Evolutionary conservation across 2,797 vertebrate species (phyloP).

Genomic region (Cirrhinus molitorella): DNA sequence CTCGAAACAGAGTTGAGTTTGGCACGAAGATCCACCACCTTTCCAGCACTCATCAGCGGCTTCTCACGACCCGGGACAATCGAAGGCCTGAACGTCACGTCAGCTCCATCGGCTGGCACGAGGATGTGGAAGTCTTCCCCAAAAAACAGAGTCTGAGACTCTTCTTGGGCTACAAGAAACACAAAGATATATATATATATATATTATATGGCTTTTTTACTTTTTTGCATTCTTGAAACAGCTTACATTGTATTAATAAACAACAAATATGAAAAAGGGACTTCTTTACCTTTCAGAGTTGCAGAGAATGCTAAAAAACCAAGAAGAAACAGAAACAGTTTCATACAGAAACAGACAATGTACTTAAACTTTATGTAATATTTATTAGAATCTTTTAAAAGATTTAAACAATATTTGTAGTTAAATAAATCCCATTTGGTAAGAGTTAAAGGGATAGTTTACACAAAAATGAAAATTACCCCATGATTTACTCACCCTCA

Average conservation of each 20-base stretch:
- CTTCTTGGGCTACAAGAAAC: constrained; percentile 56
- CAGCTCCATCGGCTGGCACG: constrained; percentile 55
- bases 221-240: background rate
- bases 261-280: background rate
- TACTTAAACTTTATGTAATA: background rate
- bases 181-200: background rate
- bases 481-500: no score
- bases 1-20: constrained; percentile 64
- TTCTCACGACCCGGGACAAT: constrained; percentile 35
- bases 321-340: constrained; percentile 44
- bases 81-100: constrained; percentile 70
- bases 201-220: background rate
- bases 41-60: constrained; percentile 67
- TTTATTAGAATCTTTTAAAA: background rate
- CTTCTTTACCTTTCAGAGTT: constrained; percentile 71
- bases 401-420: background rate
- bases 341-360: background rate
- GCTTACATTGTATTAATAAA: background rate
- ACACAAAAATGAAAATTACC: no score
- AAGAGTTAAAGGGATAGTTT: no score
- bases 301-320: constrained; percentile 67
- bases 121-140: constrained; percentile 78
- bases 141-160: constrained; percentile 65
- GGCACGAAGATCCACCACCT: constrained; percentile 59
- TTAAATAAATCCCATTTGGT: background rate